A percentile compares a stretch with the other conserved stretches of the same genome.
Conservation (phyloP, 92 coral and sea anemone species). For the Parazoanthus swiftii region DNA sequence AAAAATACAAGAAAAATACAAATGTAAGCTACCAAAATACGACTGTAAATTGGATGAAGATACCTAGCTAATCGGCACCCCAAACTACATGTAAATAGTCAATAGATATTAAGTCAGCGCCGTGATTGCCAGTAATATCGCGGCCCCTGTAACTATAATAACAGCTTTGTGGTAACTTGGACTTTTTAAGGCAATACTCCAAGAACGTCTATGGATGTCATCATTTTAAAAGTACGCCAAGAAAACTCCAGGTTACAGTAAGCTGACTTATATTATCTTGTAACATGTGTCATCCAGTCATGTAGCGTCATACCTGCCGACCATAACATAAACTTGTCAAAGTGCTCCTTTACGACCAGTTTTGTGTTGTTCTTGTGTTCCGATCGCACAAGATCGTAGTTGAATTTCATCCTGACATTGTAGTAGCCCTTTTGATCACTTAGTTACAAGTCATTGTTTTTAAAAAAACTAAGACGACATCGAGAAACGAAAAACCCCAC, state of each 20-base stretch:
- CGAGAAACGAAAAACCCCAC: background rate
- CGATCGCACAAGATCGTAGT: background rate
- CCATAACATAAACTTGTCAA: constrained; percentile 42
- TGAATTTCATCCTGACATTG: constrained; percentile 25
- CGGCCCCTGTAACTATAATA: background rate
- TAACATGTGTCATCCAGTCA: background rate
- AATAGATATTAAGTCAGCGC: no score
- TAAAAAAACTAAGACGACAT: background rate
- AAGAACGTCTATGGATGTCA: no score
- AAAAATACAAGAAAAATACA: no score
- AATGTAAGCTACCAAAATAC: no score
- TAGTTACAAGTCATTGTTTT: background rate
- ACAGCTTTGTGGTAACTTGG: background rate
- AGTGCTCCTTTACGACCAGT: background rate
- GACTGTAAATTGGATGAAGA: no score
- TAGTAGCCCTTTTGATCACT: background rate
- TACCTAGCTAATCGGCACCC: no score
- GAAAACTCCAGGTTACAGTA: background rate
- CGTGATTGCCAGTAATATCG: background rate
- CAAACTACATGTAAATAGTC: no score
- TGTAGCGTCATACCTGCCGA: constrained; percentile 25
- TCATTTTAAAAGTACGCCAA: background rate
- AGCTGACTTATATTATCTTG: no score
- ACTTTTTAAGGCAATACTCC: no score
- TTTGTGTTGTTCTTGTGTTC: background rate